Evolutionary conservation across 1,140 invertebrate genomes (phyloP).

Genomic region (Rhagoletis pomonella): DNA sequence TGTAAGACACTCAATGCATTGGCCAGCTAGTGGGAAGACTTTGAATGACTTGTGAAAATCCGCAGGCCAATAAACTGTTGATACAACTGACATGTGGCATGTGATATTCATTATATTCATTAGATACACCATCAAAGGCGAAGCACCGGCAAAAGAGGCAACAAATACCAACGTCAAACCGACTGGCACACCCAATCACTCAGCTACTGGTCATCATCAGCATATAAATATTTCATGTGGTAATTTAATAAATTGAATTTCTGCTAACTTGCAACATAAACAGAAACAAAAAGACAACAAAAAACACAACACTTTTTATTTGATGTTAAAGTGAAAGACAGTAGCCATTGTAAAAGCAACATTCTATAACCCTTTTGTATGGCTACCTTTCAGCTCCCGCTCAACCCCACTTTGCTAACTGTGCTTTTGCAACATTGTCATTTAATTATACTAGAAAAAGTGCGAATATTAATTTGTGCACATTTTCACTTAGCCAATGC

Average conservation of each 20-base stretch:
- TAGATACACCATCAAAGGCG: conserved; percentile 45
- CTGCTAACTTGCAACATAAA: background rate
- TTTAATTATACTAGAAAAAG: conserved; percentile 54
- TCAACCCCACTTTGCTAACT: background rate
- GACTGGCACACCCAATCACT: conserved; percentile 41
- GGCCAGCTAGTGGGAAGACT: background rate
- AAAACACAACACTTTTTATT: background rate
- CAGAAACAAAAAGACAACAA: background rate
- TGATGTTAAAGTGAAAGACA: background rate
- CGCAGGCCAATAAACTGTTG: conserved; percentile 45
- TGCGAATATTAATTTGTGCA: conserved; percentile 72
- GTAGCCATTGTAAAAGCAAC: background rate
- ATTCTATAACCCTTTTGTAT: conserved; percentile 2
- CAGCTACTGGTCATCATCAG: conserved; percentile 50
- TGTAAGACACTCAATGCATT: background rate
- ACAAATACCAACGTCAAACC: conserved; percentile 1
- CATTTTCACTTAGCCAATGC: conserved; percentile 69
- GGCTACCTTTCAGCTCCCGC: background rate
- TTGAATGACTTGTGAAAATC: conserved; percentile 52
- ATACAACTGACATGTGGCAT: conserved; percentile 47
- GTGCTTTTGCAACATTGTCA: background rate
- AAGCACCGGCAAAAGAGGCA: background rate
- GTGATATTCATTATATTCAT: conserved; percentile 48
- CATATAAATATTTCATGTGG: conserved; percentile 46
- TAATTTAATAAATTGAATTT: conserved; percentile 55